Conservation (phyloP, 2,888 invertebrate species). For the Lobophora halterata region DNA sequence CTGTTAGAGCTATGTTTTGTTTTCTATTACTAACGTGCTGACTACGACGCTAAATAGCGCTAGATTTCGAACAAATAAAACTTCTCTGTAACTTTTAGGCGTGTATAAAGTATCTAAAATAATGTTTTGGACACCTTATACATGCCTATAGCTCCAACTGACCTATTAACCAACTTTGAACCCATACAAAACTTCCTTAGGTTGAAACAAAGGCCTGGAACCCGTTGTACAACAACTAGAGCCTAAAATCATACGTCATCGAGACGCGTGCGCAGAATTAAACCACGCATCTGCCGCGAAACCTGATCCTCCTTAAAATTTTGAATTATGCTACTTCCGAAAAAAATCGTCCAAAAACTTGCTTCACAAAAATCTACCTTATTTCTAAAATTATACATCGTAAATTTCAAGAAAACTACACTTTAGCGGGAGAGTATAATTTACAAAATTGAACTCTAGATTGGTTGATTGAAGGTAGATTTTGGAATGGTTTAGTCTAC, state of each 20-base stretch:
- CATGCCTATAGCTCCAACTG: constrained; percentile 1
- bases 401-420: constrained; percentile 11
- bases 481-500: constrained; percentile 14
- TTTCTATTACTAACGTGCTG: too few species aligned
- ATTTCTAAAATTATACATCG: constrained; percentile 15
- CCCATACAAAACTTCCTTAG: neutral
- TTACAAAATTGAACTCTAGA: constrained; percentile 21
- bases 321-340: constrained; percentile 69
- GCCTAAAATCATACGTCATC: constrained; percentile 35
- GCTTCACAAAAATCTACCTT: constrained; percentile 38
- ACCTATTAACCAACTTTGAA: constrained; percentile 6
- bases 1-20: too few species aligned
- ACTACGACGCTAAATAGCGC: too few species aligned
- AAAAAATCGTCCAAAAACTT: constrained; percentile 47
- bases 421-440: neutral
- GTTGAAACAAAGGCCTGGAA: constrained; percentile 11
- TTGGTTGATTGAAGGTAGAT: constrained; percentile 9
- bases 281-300: constrained; percentile 68
- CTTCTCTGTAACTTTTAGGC: too few species aligned
- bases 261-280: constrained; percentile 66
- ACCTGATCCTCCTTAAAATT: constrained; percentile 72
- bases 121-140: too few species aligned
- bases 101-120: too few species aligned
- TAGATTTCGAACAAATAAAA: too few species aligned
- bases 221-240: constrained; percentile 26